phyloP scores from a whole-genome alignment of 2,888 invertebrate genomes.

The Lingula anatina region DNA sequence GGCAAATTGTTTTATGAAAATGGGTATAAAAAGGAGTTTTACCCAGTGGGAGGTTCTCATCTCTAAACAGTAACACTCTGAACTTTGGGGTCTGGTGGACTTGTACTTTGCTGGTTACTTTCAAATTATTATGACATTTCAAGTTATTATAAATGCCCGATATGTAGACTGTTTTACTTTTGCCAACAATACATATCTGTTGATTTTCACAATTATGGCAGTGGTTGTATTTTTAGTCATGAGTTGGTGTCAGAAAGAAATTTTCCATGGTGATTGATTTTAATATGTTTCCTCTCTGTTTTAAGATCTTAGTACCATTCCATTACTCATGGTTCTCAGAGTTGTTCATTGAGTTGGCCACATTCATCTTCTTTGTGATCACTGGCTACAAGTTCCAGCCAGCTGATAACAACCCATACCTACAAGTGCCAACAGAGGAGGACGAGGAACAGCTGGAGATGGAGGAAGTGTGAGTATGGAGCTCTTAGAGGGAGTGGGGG shows the following conservation, averaged over 20 bases:
- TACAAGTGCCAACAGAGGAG: conserved; percentile 69
- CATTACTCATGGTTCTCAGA: conserved; percentile 94
- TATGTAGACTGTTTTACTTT: too few species aligned
- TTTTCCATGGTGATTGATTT: too few species aligned
- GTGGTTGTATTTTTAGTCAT: neutral
- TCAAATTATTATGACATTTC: too few species aligned
- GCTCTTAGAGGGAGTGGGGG: neutral
- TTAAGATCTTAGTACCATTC: conserved; percentile 90
- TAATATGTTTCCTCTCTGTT: conserved; percentile 11
- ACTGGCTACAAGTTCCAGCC: conserved; percentile 95
- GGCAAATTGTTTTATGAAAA: neutral
- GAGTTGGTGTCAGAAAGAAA: conserved; percentile 3
- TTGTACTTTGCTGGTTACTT: too few species aligned
- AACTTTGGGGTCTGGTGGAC: too few species aligned
- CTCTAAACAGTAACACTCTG: too few species aligned
- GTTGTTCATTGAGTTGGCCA: conserved; percentile 91
- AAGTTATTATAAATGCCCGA: too few species aligned
- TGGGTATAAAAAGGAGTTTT: neutral
- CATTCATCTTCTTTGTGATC: conserved; percentile 89
- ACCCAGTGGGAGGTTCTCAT: neutral
- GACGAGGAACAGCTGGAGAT: conserved; percentile 62
- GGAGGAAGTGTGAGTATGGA: conserved; percentile 64
- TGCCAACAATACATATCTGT: too few species aligned
- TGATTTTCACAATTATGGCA: neutral
- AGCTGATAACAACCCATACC: conserved; percentile 90